Percentiles rank a stretch among this genome's conserved stretches.
phyloP scores from a whole-genome alignment of 2,797 vertebrate genomes.

The Lateolabrax maculatus region DNA sequence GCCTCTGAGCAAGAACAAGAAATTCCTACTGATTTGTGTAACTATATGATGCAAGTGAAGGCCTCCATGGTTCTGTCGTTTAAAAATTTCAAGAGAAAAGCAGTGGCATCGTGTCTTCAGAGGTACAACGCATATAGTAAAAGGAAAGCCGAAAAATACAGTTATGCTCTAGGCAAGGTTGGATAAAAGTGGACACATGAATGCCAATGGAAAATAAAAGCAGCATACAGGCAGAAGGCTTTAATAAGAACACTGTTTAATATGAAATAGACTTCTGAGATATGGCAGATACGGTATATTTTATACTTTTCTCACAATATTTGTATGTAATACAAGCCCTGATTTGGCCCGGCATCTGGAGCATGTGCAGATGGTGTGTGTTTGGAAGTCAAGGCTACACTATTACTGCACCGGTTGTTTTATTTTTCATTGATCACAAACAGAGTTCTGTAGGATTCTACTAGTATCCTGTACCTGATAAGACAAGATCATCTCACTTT shows the following conservation, averaged over 20 bases:
- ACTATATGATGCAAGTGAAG: not conserved
- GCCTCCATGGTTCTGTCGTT: not conserved
- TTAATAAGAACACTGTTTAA: not conserved
- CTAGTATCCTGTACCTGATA: not conserved
- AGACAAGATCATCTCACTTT: not conserved
- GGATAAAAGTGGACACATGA: constrained; percentile 40
- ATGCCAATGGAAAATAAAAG: constrained; percentile 35
- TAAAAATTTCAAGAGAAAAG: constrained; percentile 2
- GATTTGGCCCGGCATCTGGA: constrained; percentile 10
- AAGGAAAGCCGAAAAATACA: constrained; percentile 22
- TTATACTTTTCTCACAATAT: not conserved
- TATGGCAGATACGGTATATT: constrained; percentile 6
- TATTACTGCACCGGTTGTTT: not conserved
- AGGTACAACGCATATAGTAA: not conserved
- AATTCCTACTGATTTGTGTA: not conserved
- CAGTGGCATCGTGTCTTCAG: not conserved
- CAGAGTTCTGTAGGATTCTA: not conserved
- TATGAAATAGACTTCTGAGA: not conserved
- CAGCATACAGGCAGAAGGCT: not conserved
- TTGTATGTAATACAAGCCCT: not conserved
- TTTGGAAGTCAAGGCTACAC: not conserved
- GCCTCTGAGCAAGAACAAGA: not conserved
- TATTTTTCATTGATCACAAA: not conserved
- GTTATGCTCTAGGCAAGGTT: constrained; percentile 38
- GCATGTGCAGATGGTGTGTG: not conserved